Evolutionary conservation across 1,140 invertebrate genomes (phyloP).

Genomic region (Frieseomelitta varia): DNA sequence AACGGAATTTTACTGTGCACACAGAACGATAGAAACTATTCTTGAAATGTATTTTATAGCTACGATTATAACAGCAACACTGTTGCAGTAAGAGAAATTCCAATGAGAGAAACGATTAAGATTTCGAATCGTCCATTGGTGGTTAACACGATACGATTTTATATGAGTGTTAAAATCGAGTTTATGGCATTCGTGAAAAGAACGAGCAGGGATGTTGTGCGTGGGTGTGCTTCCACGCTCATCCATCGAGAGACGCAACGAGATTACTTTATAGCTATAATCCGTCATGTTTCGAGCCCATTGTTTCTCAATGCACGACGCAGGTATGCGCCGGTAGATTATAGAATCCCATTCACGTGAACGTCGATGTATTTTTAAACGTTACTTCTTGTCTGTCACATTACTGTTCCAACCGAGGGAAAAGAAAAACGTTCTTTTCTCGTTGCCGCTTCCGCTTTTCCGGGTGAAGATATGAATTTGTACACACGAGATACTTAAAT

Average conservation of each 20-base stretch:
- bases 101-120: background rate
- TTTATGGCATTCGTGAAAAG: slow-evolving; percentile 1
- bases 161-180: background rate
- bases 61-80: background rate
- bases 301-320: background rate
- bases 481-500: too few relatives aligned
- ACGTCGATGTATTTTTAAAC: slow-evolving; percentile 6
- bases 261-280: slow-evolving; percentile 28
- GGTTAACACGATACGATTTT: background rate
- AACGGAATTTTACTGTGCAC: too few relatives aligned
- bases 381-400: background rate
- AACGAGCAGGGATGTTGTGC: too few relatives aligned
- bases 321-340: background rate
- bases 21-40: background rate
- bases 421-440: too few relatives aligned
- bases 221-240: background rate
- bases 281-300: slow-evolving; percentile 7
- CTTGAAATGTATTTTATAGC: background rate
- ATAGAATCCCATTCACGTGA: background rate
- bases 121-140: background rate
- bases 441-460: background rate
- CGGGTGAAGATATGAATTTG: rapidly evolving
- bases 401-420: background rate
- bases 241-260: slow-evolving; percentile 4
- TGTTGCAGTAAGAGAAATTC: background rate